These are phyloP conservation scores for Vandiemenella viatica DNA, from an alignment of 2,888 invertebrate genomes.

Conservation along the genomic window DNA sequence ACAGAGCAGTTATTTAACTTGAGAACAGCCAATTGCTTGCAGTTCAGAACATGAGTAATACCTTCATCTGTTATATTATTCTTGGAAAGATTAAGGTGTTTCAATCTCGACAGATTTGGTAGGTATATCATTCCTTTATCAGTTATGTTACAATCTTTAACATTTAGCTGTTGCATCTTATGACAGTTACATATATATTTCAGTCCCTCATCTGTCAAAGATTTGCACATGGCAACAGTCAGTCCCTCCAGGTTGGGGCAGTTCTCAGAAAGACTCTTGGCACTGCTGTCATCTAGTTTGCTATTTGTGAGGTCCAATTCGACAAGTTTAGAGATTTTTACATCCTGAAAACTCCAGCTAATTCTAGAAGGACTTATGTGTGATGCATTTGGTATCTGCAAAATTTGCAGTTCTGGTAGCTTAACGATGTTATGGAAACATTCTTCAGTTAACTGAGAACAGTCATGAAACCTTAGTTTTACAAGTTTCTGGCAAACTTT, in stretches of 20 bases:
- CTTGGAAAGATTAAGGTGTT: not conserved
- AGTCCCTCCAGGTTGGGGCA: not conserved
- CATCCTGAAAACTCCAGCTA: not conserved
- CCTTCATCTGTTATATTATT: not conserved
- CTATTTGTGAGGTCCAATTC: not conserved
- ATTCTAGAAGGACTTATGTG: not conserved
- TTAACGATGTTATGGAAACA: not conserved
- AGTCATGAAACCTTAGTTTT: not conserved
- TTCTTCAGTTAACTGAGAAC: not conserved
- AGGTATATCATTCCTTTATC: not conserved
- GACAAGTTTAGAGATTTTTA: not conserved
- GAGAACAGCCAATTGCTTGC: not conserved
- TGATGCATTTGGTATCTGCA: not conserved
- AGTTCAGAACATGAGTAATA: not conserved
- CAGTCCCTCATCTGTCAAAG: not conserved
- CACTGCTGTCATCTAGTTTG: not conserved
- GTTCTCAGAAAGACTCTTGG: not conserved
- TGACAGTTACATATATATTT: not conserved
- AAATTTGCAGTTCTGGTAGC: not conserved
- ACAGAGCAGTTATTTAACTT: not conserved
- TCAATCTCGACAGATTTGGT: not conserved
- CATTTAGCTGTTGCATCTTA: not conserved
- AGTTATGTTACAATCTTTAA: not conserved
- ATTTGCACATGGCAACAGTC: not conserved
- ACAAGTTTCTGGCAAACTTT: not conserved